Evolutionary conservation across 2,797 vertebrate species (phyloP).

Genomic region (Remorina albescens): DNA sequence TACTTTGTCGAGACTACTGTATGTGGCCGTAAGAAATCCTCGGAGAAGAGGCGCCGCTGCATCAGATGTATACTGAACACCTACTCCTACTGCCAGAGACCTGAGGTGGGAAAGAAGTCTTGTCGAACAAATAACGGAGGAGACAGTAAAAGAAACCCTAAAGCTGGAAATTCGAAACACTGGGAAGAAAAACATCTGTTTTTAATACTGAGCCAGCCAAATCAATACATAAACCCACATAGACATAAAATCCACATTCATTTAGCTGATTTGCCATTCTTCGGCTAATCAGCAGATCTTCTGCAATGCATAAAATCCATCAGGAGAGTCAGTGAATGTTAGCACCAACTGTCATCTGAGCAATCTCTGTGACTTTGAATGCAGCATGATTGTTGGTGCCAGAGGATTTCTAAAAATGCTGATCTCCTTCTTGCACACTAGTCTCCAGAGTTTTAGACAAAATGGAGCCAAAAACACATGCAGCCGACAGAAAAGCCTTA

Average conservation of each 20-base stretch:
- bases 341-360: not conserved
- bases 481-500: not conserved
- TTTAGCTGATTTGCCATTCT: not conserved
- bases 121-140: constrained; percentile 46
- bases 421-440: not conserved
- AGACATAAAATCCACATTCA: not conserved
- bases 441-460: not conserved
- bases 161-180: not conserved
- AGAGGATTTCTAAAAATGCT: not conserved
- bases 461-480: not conserved
- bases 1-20: constrained; percentile 56
- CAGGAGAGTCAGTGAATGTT: not conserved
- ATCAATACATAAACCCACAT: constrained; percentile 15
- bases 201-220: not conserved
- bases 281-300: too few species aligned
- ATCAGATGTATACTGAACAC: constrained; percentile 42
- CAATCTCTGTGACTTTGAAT: not conserved
- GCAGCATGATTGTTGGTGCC: not conserved
- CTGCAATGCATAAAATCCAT: not conserved
- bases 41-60: constrained; percentile 43
- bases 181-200: not conserved
- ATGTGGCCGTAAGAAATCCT: constrained; percentile 49
- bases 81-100: constrained; percentile 29
- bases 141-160: not conserved
- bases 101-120: constrained; percentile 15